phyloP scores from a whole-genome alignment of 2,113 vertebrate genomes.

The Thamnaconus septentrionalis region DNA sequence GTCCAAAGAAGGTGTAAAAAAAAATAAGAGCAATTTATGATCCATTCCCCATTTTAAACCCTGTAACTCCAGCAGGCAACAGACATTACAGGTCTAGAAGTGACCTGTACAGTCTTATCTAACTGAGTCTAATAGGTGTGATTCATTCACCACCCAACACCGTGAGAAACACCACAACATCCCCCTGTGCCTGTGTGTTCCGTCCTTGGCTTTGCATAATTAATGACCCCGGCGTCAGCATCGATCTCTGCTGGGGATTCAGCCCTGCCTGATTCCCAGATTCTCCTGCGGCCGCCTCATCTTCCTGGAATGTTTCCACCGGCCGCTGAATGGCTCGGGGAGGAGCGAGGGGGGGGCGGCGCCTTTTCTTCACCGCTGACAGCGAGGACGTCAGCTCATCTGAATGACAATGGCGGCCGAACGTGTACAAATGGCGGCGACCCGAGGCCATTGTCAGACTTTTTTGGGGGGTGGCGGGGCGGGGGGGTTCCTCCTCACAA shows the following conservation, averaged over 20 bases:
- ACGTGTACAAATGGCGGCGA: conserved; percentile 27
- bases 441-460: conserved; percentile 31
- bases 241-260: conserved; percentile 50
- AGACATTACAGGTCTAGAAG: conserved; percentile 13
- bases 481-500: conserved; percentile 13
- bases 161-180: conserved; percentile 55
- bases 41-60: too few relatives aligned
- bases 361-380: conserved; percentile 56
- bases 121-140: conserved; percentile 44
- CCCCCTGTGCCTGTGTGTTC: background rate
- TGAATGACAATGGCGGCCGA: conserved; percentile 53
- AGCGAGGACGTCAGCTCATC: conserved; percentile 55
- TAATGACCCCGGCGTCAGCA: conserved; percentile 39
- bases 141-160: conserved; percentile 49
- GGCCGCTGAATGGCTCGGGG: conserved; percentile 26
- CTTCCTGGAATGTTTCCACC: conserved; percentile 58
- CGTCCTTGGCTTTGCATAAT: conserved; percentile 45
- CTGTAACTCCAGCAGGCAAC: conserved; percentile 14
- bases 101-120: conserved; percentile 47
- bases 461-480: conserved; percentile 1
- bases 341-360: conserved; percentile 17
- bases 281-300: conserved; percentile 34
- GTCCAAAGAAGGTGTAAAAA: too few relatives aligned
- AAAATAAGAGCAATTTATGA: too few relatives aligned
- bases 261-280: conserved; percentile 17